These are phyloP conservation scores for Scylla paramamosain DNA, from an alignment of 1,140 invertebrate genomes.

Conservation along the genomic window DNA sequence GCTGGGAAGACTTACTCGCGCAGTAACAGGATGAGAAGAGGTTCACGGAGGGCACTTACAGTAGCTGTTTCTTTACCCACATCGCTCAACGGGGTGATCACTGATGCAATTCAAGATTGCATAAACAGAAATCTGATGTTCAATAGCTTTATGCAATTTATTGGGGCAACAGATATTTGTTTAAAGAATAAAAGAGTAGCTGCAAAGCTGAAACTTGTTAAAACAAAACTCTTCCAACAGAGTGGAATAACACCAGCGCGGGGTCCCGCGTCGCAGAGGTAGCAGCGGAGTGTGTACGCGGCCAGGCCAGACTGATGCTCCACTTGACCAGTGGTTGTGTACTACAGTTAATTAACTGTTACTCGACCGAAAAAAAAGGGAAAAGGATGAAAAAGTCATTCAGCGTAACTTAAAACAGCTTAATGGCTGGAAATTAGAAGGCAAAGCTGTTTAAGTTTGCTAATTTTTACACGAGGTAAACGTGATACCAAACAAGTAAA, in stretches of 20 bases:
- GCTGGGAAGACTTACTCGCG: neutral
- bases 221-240: too few species aligned
- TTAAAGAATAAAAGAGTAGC: too few species aligned
- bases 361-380: neutral
- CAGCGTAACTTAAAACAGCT: neutral
- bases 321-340: neutral
- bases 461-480: too few species aligned
- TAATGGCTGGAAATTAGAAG: neutral
- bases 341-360: neutral
- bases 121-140: too few species aligned
- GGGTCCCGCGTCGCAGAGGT: neutral
- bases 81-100: too few species aligned
- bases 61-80: neutral
- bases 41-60: neutral
- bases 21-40: neutral
- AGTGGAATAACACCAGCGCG: too few species aligned
- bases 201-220: too few species aligned
- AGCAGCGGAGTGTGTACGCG: neutral
- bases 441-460: neutral
- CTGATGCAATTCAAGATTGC: too few species aligned
- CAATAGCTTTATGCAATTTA: too few species aligned
- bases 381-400: neutral
- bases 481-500: too few species aligned
- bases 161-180: too few species aligned
- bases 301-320: neutral